Percentiles rank a stretch among this genome's conserved stretches.
Conservation (phyloP, 2,888 invertebrate species). For the Ennomos erosarius region DNA sequence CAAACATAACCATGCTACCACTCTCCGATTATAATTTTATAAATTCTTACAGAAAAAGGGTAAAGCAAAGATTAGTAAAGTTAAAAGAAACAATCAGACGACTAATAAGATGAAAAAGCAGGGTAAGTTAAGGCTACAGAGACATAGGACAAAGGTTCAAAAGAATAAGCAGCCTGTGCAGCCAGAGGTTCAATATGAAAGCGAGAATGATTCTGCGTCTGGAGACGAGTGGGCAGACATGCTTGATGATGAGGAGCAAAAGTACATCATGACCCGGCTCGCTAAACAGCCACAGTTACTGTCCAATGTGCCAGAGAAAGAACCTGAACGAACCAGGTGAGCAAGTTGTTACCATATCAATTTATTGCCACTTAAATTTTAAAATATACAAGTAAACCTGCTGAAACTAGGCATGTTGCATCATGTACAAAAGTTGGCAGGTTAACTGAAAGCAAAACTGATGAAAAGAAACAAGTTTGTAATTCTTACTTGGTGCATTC, state of each 20-base stretch:
- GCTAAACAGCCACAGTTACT: constrained; percentile 73
- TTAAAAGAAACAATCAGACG: constrained; percentile 84
- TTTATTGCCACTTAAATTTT: too few relatives aligned
- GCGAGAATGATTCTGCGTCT: constrained; percentile 75
- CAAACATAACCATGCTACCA: constrained; percentile 26
- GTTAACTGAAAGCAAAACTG: too few relatives aligned
- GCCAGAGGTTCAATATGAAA: constrained; percentile 68
- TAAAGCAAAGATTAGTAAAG: constrained; percentile 81
- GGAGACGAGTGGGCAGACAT: constrained; percentile 85
- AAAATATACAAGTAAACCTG: too few relatives aligned
- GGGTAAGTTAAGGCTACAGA: constrained; percentile 79
- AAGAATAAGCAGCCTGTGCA: constrained; percentile 65
- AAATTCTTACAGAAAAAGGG: constrained; percentile 76
- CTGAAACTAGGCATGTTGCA: too few relatives aligned
- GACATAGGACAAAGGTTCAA: constrained; percentile 69
- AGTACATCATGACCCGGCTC: constrained; percentile 76
- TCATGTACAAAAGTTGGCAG: too few relatives aligned
- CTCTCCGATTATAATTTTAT: constrained; percentile 14
- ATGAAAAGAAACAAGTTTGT: too few relatives aligned
- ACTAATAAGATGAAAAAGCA: constrained; percentile 84
- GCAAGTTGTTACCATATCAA: constrained; percentile 8
- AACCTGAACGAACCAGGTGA: constrained; percentile 54
- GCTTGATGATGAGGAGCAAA: constrained; percentile 84
- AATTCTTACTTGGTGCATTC: too few relatives aligned
- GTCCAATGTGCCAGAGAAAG: constrained; percentile 70